Conservation (phyloP, 2,113 vertebrate genomes). For the Choloepus hoffmanni region DNA sequence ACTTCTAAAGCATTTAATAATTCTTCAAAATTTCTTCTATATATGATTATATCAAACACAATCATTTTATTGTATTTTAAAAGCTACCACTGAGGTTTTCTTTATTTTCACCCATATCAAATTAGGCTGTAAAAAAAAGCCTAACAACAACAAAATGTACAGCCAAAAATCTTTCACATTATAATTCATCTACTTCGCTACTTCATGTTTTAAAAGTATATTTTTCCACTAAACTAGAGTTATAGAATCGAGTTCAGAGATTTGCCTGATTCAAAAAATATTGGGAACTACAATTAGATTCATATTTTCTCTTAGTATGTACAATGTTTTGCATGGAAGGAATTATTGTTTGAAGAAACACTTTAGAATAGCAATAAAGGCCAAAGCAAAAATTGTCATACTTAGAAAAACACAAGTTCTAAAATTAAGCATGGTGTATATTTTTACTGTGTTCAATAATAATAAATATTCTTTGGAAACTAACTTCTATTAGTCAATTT, state of each 20-base stretch:
- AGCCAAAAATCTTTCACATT: neutral
- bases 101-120: constrained; percentile 8
- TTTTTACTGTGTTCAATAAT: neutral
- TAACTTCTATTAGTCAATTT: neutral
- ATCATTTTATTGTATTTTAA: constrained; percentile 23
- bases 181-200: neutral
- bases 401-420: neutral
- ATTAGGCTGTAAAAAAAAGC: neutral
- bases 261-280: constrained; percentile 3
- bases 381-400: neutral
- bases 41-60: neutral
- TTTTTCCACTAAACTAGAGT: constrained; percentile 38
- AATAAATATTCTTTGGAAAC: neutral
- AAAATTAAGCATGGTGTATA: neutral
- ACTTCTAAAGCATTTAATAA: neutral
- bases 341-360: constrained; percentile 46
- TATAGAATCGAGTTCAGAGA: neutral
- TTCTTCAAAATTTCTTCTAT: neutral
- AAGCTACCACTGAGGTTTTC: neutral
- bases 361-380: neutral
- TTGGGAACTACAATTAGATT: neutral
- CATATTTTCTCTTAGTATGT: neutral
- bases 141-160: neutral
- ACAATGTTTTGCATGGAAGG: neutral
- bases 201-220: neutral